phyloP scores from a whole-genome alignment of 2,888 invertebrate genomes.

The Leptogaster cylindrica region DNA sequence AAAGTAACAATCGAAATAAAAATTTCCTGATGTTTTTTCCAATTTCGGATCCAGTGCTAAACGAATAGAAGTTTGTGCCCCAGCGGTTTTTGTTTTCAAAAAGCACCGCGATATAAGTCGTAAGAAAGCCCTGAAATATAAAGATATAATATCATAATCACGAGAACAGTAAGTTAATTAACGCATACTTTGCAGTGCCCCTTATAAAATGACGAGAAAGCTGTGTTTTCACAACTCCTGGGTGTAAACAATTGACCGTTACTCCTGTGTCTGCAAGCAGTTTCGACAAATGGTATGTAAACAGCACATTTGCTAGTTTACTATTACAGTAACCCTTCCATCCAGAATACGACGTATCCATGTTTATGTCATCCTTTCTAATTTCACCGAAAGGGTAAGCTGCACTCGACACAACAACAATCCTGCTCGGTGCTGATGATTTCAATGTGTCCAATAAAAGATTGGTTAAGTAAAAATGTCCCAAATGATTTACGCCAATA shows the following conservation, averaged over 20 bases:
- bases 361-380: slow-evolving; percentile 72
- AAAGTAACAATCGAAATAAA: slow-evolving; percentile 67
- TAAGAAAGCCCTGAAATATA: not conserved
- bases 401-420: slow-evolving; percentile 72
- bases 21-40: slow-evolving; percentile 55
- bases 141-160: not conserved
- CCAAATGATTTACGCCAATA: slow-evolving; percentile 64
- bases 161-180: not conserved
- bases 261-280: slow-evolving; percentile 67
- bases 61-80: slow-evolving; percentile 58
- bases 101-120: not conserved
- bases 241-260: slow-evolving; percentile 71
- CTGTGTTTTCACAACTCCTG: slow-evolving; percentile 74
- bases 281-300: slow-evolving; percentile 69
- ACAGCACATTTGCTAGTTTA: slow-evolving; percentile 76
- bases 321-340: slow-evolving; percentile 72
- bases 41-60: slow-evolving; percentile 58
- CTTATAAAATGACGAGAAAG: slow-evolving; percentile 67
- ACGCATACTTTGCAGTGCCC: not conserved
- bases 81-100: slow-evolving; percentile 57
- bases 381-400: slow-evolving; percentile 71
- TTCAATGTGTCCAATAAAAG: slow-evolving; percentile 63
- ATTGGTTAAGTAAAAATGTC: slow-evolving; percentile 66
- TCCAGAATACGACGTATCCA: slow-evolving; percentile 67
- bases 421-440: slow-evolving; percentile 70